Percentiles rank a stretch among this genome's conserved stretches.
phyloP scores from a whole-genome alignment of 2,797 vertebrate species.

The Amphiprion clarkii region DNA sequence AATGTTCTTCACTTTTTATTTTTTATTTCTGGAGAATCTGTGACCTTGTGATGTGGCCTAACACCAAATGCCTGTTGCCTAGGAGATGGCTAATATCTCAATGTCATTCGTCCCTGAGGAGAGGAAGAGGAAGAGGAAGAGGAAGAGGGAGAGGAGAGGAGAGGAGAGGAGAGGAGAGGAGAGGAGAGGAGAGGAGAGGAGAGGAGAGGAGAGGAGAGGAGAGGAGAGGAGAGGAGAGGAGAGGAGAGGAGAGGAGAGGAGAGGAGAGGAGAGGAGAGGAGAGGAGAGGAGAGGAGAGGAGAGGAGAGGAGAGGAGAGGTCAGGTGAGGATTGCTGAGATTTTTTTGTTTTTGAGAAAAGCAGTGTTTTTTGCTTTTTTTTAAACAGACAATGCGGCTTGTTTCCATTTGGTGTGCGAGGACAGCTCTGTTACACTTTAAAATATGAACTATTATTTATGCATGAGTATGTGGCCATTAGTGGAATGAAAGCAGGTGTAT shows the following conservation, averaged over 20 bases:
- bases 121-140: neutral
- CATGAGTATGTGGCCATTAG: conserved; percentile 61
- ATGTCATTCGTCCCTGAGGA: conserved; percentile 75
- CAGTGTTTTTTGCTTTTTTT: conserved; percentile 9
- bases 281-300: neutral
- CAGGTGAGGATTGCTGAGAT: conserved; percentile 24
- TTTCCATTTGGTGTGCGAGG: conserved; percentile 44
- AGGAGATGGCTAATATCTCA: conserved; percentile 85
- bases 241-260: conserved; percentile 7
- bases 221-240: conserved; percentile 7
- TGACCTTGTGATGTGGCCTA: conserved; percentile 77
- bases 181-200: neutral
- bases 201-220: neutral
- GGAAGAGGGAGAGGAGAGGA: neutral
- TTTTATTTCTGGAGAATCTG: conserved; percentile 56
- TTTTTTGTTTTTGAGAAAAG: neutral
- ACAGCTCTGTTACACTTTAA: conserved; percentile 43
- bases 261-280: too few relatives aligned
- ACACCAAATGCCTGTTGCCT: conserved; percentile 83
- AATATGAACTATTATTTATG: conserved; percentile 60
- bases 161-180: neutral
- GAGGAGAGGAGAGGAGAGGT: conserved; percentile 3
- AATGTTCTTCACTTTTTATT: conserved; percentile 4
- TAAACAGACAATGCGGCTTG: conserved; percentile 26
- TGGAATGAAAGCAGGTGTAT: conserved; percentile 61